Percentiles rank a stretch among this genome's conserved stretches.
These are phyloP conservation scores for Rhizomys pruinosus DNA, from an alignment of 2,113 vertebrate species.

Conservation along the genomic window DNA sequence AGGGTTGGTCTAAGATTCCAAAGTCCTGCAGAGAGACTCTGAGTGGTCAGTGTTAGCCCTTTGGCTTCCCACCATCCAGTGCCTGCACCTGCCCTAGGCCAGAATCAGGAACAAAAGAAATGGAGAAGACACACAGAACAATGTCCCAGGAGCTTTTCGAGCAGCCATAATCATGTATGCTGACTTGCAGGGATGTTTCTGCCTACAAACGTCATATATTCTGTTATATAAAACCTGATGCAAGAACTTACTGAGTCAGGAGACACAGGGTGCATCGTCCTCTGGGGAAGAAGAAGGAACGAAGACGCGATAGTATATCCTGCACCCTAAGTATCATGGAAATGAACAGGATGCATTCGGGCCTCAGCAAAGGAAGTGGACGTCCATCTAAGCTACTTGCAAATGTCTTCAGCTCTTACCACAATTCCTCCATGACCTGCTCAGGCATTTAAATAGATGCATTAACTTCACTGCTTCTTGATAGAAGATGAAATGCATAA, in stretches of 20 bases:
- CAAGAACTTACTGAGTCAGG: background rate
- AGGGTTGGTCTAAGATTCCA: background rate
- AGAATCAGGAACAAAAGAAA: background rate
- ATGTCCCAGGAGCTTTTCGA: accelerated
- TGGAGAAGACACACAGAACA: background rate
- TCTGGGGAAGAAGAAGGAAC: background rate
- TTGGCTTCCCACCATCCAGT: background rate
- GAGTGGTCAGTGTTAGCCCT: background rate
- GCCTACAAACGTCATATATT: background rate
- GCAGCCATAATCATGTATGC: background rate
- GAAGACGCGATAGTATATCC: background rate
- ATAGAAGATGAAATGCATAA: background rate
- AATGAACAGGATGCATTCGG: background rate
- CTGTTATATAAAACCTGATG: background rate
- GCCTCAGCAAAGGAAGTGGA: background rate
- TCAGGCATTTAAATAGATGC: slow-evolving; percentile 37
- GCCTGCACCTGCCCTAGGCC: background rate
- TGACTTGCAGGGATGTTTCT: background rate
- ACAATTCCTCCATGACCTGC: slow-evolving; percentile 23
- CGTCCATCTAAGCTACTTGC: background rate
- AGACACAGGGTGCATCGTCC: background rate
- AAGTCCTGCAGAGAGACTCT: background rate
- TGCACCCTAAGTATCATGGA: background rate
- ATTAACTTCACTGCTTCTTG: slow-evolving; percentile 14
- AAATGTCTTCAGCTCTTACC: background rate